A percentile compares a stretch with the other conserved stretches of the same genome.
These are phyloP conservation scores for Pachypanchax playfairii DNA, from an alignment of 2,113 vertebrate species.

Conservation along the genomic window DNA sequence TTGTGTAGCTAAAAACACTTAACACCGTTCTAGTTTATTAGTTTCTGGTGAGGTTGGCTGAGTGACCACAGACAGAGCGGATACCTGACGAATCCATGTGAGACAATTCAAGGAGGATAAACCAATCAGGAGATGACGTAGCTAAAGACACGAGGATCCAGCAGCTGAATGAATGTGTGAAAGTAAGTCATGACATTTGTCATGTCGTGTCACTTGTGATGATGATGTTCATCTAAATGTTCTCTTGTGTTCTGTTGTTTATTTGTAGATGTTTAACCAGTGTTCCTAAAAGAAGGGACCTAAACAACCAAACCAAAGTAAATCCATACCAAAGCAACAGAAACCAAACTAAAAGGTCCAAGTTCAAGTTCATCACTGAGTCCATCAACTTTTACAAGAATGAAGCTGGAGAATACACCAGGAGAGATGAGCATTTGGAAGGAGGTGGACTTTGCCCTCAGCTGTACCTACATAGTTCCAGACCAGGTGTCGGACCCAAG, in stretches of 20 bases:
- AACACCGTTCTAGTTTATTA: conserved; percentile 46
- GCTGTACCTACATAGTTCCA: conserved; percentile 80
- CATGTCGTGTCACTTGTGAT: no score
- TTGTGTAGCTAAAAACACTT: conserved; percentile 65
- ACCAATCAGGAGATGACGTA: conserved; percentile 46
- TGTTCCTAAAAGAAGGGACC: conserved; percentile 41
- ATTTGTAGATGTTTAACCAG: conserved; percentile 19
- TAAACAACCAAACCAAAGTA: conserved; percentile 53
- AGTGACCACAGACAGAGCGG: conserved; percentile 17
- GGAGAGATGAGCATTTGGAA: conserved; percentile 73
- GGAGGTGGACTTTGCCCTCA: conserved; percentile 76
- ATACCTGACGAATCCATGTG: conserved; percentile 46
- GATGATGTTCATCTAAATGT: background rate
- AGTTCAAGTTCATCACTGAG: background rate
- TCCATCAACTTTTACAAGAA: conserved; percentile 23
- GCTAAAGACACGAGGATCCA: conserved; percentile 68
- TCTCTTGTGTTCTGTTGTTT: background rate
- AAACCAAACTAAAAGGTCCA: conserved; percentile 38
- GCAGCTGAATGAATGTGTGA: conserved; percentile 62
- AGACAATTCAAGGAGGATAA: background rate
- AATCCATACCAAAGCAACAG: conserved; percentile 59
- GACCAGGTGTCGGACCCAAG: conserved; percentile 74
- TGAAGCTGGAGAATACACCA: conserved; percentile 70
- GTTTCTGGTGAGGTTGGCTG: conserved; percentile 44
- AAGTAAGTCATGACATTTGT: conserved; percentile 62